A percentile compares a stretch with the other conserved stretches of the same genome.
phyloP scores from a whole-genome alignment of 2,797 vertebrate species.

The Phaenicophaeus curvirostris region DNA sequence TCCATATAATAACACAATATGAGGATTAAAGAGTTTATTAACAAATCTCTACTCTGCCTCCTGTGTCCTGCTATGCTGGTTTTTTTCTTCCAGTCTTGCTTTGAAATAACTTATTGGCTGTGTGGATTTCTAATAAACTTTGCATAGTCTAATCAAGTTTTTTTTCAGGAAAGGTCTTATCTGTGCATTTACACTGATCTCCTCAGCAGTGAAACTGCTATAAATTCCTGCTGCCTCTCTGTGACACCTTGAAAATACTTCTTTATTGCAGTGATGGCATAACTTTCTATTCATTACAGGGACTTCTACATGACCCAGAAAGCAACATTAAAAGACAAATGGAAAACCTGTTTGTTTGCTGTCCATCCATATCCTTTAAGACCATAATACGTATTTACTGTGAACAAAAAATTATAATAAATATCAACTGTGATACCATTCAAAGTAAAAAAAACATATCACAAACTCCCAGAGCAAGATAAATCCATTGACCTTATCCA shows the following conservation, averaged over 20 bases:
- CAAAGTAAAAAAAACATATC: background rate
- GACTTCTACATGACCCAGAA: background rate
- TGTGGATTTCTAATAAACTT: background rate
- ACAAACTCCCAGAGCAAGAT: background rate
- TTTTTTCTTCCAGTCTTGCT: background rate
- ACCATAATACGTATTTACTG: background rate
- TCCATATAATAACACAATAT: background rate
- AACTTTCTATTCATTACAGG: background rate
- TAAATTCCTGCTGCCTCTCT: background rate
- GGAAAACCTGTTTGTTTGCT: background rate
- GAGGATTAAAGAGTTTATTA: background rate
- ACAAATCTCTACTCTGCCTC: background rate
- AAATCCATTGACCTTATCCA: background rate
- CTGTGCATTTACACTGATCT: background rate
- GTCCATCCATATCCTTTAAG: background rate
- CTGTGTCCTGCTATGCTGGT: background rate
- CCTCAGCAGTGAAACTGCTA: background rate
- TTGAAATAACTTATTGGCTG: background rate
- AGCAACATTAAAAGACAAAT: background rate
- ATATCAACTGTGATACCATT: background rate
- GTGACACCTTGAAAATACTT: background rate
- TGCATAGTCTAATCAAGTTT: background rate
- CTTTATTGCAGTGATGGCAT: background rate
- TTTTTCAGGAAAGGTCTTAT: background rate
- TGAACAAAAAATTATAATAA: background rate